Evolutionary conservation across 2,113 vertebrate species (phyloP), one percentile per base, ranked within the genome.

Genomic region (Alectura lathami): DNA sequence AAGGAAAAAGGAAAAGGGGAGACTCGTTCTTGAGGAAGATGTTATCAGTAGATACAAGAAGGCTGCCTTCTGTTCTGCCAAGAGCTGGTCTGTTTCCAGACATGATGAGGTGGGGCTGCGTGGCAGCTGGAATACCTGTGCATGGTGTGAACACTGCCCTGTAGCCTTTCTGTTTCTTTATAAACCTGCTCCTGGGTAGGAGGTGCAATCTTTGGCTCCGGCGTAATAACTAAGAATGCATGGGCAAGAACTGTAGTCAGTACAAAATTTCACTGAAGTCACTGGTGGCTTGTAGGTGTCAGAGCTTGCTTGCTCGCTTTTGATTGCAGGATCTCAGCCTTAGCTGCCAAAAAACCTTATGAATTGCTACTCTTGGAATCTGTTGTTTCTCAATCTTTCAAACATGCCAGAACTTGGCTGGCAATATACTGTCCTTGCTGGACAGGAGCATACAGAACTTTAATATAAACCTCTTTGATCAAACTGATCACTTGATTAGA

Each of bases 361-460:
- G 78, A 60, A 87, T 57, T 72, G n/a, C 68, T 75, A 10, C n/a
- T 62, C 24, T n/a, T 73, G 82, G 72, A 80, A 88, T 91, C 63
- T 88, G 48, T n/a, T 82, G 24, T 89, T 95, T 95, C 86, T 79
- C 66, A 87, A 6, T 64, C 62, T 72, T 75, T 85, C 78, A 64
- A 79, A 88, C 50, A 22, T 73, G 63, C 63, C 54, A 80, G 54
- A 42, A 63, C 80, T 62, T 93, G 88, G 50, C 70, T 91, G 67
- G 22, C 68, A 86, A 38, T 74, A 18, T 29, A 8, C 32, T 48
- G 6, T 53, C 69, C 54, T 66, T 5, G 1, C 64, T 48, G 64
- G 66, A 67, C 48, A 84, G 54, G 40, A 86, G 47, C 18, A 13
- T n/a, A 78, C 53, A 66, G 85, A 91, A 47, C 18, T 36, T 30